Evolutionary conservation across 2,113 vertebrate species (phyloP).

Genomic region (Arothron firmamentum): DNA sequence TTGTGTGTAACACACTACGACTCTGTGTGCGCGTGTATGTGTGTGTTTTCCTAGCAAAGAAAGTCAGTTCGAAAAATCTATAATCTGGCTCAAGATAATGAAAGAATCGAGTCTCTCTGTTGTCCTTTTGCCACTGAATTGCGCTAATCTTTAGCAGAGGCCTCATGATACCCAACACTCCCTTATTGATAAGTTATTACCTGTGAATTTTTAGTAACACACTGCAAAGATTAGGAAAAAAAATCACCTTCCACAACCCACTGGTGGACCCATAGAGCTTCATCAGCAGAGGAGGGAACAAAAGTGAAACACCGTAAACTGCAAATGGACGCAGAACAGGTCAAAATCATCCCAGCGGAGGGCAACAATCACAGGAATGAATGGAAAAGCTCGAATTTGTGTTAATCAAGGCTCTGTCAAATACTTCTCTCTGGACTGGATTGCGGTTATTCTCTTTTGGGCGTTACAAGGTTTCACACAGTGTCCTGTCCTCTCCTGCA

Average conservation of each 20-base stretch:
- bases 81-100: constrained; percentile 21
- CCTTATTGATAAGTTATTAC: background rate
- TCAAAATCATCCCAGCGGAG: background rate
- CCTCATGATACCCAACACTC: background rate
- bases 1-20: too few species aligned
- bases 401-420: background rate
- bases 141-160: constrained; percentile 1
- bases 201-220: background rate
- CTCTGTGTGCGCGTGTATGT: too few species aligned
- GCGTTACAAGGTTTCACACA: background rate
- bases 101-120: background rate
- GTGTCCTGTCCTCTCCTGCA: background rate
- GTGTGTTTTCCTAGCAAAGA: too few species aligned
- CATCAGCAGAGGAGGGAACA: too few species aligned
- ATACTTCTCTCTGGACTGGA: too few species aligned
- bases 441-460: background rate
- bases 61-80: constrained; percentile 6
- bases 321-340: too few species aligned
- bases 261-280: too few species aligned
- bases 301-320: too few species aligned
- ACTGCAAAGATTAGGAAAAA: too few species aligned
- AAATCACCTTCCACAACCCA: too few species aligned
- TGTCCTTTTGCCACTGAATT: background rate
- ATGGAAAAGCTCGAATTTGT: background rate
- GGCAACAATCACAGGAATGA: background rate